Base-by-base conservation (phyloP, 2,113 vertebrate genomes). In the Egretta garzetta region DNA sequence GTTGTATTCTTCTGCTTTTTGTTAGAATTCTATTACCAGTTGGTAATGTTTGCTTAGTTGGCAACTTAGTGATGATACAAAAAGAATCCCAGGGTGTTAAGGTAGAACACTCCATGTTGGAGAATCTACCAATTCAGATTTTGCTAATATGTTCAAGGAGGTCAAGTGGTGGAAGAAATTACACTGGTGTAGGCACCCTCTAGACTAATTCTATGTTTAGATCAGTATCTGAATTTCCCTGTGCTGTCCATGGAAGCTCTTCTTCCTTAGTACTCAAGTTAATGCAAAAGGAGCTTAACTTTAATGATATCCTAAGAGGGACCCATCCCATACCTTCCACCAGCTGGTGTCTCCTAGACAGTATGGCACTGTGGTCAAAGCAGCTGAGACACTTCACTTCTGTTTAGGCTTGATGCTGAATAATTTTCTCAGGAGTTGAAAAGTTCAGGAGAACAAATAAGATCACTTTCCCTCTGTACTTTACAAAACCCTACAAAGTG, bases 361-460 rank as follows among this genome's bases (percentile, higher is more conserved):
- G 32, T 60, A 11, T n/a, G 73, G 39, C 63, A 55, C 32, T 71
- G 30, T 52, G 49, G 62, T 88, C 67, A 76, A 83, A 93, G 73
- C 56, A 88, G 59, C 59, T 73, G 66, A 79, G 84, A 76, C 9
- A 43, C 52, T 77, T 81, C 59, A 50, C 37, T 96, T 92, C 47
- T 64, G 21, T 88, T 87, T 76, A 73, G 68, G 58, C 62, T 92
- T 73, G 59, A 74, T n/a, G 50, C n/a, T 35, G 55, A 89, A 70
- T 80, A 20, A 67, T 95, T 81, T 91, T 92, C 56, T 95, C 24
- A 33, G 47, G 41, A 73, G 35, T 70, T 72, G 72, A 94, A 56
- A 91, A 91, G 87, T 94, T 93, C 87, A 96, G 45, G 52, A 91
- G 81, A 88, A 93, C 70, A 85, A 75, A 75, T 82, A 87, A 94